Conservation (phyloP, 2,888 invertebrate species). For the Trichacis sp. region DNA sequence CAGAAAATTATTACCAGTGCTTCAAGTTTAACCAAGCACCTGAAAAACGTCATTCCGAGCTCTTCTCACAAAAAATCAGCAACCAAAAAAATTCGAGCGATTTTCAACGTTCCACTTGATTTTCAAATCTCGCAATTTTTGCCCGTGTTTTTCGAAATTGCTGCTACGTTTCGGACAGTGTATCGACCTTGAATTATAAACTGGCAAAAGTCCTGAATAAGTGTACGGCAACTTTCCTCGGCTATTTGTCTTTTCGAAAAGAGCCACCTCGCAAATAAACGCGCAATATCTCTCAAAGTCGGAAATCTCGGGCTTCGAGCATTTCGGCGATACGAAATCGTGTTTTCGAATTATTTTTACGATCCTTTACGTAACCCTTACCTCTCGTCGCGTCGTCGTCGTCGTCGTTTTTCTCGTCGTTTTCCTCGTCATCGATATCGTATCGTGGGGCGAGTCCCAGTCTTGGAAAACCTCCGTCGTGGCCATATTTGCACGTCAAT, state of each 20-base stretch:
- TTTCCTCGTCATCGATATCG: constrained; percentile 49
- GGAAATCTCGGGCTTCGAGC: constrained; percentile 1
- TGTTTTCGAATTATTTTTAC: not conserved
- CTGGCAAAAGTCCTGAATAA: constrained; percentile 12
- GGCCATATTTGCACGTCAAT: constrained; percentile 52
- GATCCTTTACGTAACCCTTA: constrained; percentile 40
- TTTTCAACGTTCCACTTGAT: too few relatives aligned
- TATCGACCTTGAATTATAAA: constrained; percentile 10
- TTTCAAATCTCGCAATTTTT: too few relatives aligned
- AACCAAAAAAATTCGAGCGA: too few relatives aligned
- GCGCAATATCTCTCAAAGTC: not conserved
- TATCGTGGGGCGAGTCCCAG: constrained; percentile 64
- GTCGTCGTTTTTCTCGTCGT: constrained; percentile 51
- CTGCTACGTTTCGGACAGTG: not conserved
- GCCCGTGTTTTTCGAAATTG: too few relatives aligned
- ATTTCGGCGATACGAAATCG: not conserved
- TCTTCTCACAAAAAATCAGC: too few relatives aligned
- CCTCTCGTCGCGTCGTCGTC: constrained; percentile 58
- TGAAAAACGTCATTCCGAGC: not conserved
- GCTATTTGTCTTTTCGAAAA: constrained; percentile 1
- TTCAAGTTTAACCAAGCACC: not conserved
- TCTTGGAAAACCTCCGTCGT: constrained; percentile 67
- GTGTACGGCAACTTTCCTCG: constrained; percentile 10
- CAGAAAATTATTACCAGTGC: constrained; percentile 1
- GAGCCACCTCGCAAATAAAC: not conserved